These are phyloP conservation scores for Psococerastis gibbosa DNA, from an alignment of 2,888 invertebrate genomes.

Conservation along the genomic window DNA sequence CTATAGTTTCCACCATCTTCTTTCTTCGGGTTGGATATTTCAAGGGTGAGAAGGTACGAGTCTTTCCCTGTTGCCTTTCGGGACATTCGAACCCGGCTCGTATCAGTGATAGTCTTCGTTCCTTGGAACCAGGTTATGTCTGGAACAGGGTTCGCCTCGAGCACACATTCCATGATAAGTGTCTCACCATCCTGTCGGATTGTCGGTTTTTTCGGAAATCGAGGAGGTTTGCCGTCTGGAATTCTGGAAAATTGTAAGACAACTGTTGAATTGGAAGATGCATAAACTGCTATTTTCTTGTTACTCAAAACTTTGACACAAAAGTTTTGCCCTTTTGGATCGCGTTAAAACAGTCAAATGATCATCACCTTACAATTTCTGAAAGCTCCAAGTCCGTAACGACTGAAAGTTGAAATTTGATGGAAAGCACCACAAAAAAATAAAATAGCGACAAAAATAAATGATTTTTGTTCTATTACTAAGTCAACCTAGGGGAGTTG, in stretches of 20 bases:
- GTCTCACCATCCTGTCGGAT: constrained; percentile 86
- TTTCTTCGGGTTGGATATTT: constrained; percentile 86
- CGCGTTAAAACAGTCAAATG: too few species aligned
- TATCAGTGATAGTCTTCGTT: constrained; percentile 62
- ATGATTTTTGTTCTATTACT: too few species aligned
- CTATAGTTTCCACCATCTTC: constrained; percentile 97
- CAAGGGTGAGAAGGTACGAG: constrained; percentile 75
- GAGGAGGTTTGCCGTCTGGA: constrained; percentile 86
- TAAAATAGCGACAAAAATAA: too few species aligned
- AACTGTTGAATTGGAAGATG: too few species aligned
- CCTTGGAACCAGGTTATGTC: constrained; percentile 94
- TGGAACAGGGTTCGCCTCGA: constrained; percentile 89
- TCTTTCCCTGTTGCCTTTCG: constrained; percentile 79
- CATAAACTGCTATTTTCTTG: too few species aligned
- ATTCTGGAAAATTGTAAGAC: constrained; percentile 70
- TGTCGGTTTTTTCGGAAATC: constrained; percentile 92
- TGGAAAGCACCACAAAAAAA: constrained; percentile 3
- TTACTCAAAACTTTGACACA: too few species aligned
- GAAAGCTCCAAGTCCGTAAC: constrained; percentile 7
- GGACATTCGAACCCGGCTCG: constrained; percentile 75
- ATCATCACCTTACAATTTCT: too few species aligned
- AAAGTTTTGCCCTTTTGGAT: too few species aligned
- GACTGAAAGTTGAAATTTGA: too few species aligned
- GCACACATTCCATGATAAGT: constrained; percentile 85
- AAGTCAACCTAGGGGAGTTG: too few species aligned